Evolutionary conservation across 2,113 vertebrate species (phyloP).

Genomic region (Platysteira castanea): DNA sequence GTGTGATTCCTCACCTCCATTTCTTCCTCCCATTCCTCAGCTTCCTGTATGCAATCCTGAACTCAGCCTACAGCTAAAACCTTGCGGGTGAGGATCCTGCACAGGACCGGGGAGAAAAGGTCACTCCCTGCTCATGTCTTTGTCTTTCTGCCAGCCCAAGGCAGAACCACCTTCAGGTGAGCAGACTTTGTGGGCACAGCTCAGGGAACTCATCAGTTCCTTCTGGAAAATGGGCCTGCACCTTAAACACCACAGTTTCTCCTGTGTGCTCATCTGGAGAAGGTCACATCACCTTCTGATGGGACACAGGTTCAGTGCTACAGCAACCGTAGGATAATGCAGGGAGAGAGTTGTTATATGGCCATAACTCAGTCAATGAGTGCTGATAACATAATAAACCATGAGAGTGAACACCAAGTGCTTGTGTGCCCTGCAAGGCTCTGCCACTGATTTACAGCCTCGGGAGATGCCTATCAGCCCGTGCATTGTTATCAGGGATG

Average conservation of each 20-base stretch:
- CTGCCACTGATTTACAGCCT: constrained; percentile 49
- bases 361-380: constrained; percentile 48
- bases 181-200: not conserved
- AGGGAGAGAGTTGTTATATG: constrained; percentile 16
- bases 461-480: constrained; percentile 34
- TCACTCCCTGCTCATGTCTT: not conserved
- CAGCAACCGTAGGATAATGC: constrained; percentile 23
- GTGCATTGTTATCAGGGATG: not conserved
- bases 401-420: not conserved
- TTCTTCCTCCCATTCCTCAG: not conserved
- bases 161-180: not conserved
- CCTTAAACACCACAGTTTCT: not conserved
- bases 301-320: not conserved
- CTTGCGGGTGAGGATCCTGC: not conserved
- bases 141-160: not conserved
- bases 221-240: not conserved
- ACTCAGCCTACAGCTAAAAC: not conserved
- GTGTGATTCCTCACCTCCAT: not conserved
- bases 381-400: constrained; percentile 55
- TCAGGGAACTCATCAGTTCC: not conserved
- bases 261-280: not conserved
- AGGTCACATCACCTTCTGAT: not conserved
- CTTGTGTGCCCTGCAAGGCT: not conserved
- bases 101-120: not conserved
- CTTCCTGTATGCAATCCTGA: not conserved